Conservation (phyloP, 2,888 invertebrate genomes). For the Epinotia nisella region DNA sequence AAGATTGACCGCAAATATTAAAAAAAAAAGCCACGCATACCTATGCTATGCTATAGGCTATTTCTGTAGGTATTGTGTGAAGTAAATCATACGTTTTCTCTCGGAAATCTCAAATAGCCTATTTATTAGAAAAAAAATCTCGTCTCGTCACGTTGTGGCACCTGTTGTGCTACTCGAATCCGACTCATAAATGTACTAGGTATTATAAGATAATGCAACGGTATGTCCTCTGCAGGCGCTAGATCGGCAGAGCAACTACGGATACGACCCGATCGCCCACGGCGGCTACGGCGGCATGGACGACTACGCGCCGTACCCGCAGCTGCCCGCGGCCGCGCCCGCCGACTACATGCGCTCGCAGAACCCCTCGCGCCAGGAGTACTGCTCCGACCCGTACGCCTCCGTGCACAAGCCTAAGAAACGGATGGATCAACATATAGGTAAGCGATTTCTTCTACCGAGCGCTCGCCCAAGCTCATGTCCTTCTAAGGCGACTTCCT, state of each 20-base stretch:
- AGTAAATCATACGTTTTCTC: too few relatives aligned
- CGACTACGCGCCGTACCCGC: slow-evolving; percentile 94
- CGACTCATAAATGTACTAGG: too few relatives aligned
- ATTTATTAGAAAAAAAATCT: too few relatives aligned
- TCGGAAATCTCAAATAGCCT: too few relatives aligned
- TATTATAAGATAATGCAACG: neutral
- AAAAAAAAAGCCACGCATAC: too few relatives aligned
- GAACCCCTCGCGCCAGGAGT: slow-evolving; percentile 94
- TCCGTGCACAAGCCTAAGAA: slow-evolving; percentile 96
- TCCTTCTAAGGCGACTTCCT: too few relatives aligned
- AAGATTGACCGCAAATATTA: too few relatives aligned
- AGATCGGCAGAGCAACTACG: slow-evolving; percentile 88
- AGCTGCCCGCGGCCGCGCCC: slow-evolving; percentile 87
- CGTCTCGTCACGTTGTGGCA: too few relatives aligned
- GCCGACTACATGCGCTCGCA: slow-evolving; percentile 90
- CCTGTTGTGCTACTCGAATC: too few relatives aligned
- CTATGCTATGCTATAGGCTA: too few relatives aligned
- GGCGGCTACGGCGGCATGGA: slow-evolving; percentile 93
- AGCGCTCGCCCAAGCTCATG: too few relatives aligned
- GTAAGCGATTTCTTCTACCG: slow-evolving; percentile 83
- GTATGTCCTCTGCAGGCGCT: slow-evolving; percentile 72
- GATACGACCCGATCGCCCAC: slow-evolving; percentile 90
- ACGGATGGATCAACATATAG: slow-evolving; percentile 93
- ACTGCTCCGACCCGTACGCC: slow-evolving; percentile 94
- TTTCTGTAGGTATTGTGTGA: too few relatives aligned